Conservation (phyloP, 2,113 vertebrate genomes). For the Aptenodytes patagonicus region DNA sequence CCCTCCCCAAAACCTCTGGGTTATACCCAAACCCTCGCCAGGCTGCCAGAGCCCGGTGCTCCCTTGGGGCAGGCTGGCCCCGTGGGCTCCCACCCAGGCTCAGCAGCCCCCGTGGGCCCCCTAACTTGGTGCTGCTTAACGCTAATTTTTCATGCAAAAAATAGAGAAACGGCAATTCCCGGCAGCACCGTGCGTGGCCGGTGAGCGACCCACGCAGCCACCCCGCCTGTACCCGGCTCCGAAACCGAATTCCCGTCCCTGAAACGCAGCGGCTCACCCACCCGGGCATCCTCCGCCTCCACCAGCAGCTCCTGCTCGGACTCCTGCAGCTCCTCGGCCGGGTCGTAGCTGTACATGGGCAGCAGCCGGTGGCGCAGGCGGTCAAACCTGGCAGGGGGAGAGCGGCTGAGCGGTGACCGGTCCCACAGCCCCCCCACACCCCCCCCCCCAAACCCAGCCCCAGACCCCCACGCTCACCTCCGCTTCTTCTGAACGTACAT, state of each 20-base stretch:
- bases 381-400: conserved; percentile 76
- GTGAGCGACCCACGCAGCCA: fast-evolving
- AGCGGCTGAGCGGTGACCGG: not conserved
- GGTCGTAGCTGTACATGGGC: conserved; percentile 94
- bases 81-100: not conserved
- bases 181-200: fast-evolving
- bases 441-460: no score
- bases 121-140: fast-evolving
- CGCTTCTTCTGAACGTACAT: no score
- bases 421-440: not conserved
- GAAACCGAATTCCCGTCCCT: not conserved
- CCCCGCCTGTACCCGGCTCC: not conserved
- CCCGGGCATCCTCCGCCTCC: conserved; percentile 86
- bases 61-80: not conserved
- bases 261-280: conserved; percentile 63
- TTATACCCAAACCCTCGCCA: not conserved
- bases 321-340: conserved; percentile 89
- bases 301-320: conserved; percentile 89
- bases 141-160: not conserved
- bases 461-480: no score
- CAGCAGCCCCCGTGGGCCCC: no score
- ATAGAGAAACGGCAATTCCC: not conserved
- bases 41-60: not conserved
- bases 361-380: conserved; percentile 91
- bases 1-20: not conserved